These are phyloP conservation scores for Heliconius aoede DNA, from an alignment of 2,888 invertebrate species.

Conservation along the genomic window DNA sequence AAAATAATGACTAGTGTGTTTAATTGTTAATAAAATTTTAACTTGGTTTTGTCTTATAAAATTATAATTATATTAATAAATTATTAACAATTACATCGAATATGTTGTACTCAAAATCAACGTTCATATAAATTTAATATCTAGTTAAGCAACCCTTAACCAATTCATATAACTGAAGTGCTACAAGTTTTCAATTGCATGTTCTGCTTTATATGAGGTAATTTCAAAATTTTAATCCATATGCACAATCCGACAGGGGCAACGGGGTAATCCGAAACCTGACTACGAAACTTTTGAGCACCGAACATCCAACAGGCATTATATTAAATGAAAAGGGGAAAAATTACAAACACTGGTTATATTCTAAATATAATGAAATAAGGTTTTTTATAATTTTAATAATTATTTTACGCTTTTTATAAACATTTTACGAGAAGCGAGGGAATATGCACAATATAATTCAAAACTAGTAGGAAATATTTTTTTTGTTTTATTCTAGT, in stretches of 20 bases:
- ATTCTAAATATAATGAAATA: no score
- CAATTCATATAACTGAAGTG: constrained; percentile 7
- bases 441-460: no score
- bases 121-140: background rate
- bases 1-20: background rate
- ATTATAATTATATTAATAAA: background rate
- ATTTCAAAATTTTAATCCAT: constrained; percentile 9
- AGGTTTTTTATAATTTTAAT: no score
- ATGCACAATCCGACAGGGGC: background rate
- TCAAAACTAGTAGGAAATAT: no score
- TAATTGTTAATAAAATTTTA: background rate
- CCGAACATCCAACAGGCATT: background rate
- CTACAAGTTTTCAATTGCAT: background rate
- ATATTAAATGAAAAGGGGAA: background rate
- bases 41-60: background rate
- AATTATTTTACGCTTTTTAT: no score
- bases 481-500: no score
- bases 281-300: constrained; percentile 5
- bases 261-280: background rate
- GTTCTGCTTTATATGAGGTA: background rate
- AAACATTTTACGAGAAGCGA: no score
- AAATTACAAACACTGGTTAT: background rate
- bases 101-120: background rate
- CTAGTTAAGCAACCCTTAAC: background rate
- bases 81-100: background rate